Conservation (phyloP, 1,140 invertebrate genomes). For the Patella vulgata region DNA sequence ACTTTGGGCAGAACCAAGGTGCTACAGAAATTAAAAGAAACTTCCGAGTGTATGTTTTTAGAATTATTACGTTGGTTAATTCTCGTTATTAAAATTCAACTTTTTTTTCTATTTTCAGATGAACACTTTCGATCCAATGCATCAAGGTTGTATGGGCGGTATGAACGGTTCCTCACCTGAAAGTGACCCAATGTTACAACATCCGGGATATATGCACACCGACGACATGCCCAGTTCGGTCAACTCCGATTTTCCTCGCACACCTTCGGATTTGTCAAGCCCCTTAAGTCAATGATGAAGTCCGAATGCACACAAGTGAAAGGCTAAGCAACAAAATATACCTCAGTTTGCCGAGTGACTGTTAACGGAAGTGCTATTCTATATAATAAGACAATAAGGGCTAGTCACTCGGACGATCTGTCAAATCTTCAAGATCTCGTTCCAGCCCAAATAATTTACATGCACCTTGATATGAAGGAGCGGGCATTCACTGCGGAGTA, state of each 20-base stretch:
- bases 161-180: slow-evolving; percentile 20
- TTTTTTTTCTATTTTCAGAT: slow-evolving; percentile 23
- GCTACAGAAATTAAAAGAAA: slow-evolving; percentile 5
- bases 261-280: slow-evolving; percentile 31
- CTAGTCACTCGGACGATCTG: too few species aligned
- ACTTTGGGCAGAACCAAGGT: background rate
- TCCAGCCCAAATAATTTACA: too few species aligned
- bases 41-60: too few species aligned
- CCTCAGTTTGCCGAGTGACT: slow-evolving; percentile 5
- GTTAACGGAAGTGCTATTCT: too few species aligned
- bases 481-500: too few species aligned
- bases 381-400: too few species aligned
- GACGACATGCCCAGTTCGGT: slow-evolving; percentile 43
- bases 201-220: background rate
- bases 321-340: slow-evolving; percentile 3
- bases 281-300: slow-evolving; percentile 29
- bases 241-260: slow-evolving; percentile 36
- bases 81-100: too few species aligned
- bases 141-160: slow-evolving; percentile 17
- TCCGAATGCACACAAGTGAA: slow-evolving; percentile 13
- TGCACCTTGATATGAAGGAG: too few species aligned
- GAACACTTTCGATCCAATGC: slow-evolving; percentile 39
- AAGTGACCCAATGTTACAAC: slow-evolving; percentile 27
- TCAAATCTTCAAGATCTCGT: too few species aligned
- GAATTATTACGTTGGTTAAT: too few species aligned